Conservation (phyloP, 2,113 vertebrate genomes). For the Tinamus guttatus region DNA sequence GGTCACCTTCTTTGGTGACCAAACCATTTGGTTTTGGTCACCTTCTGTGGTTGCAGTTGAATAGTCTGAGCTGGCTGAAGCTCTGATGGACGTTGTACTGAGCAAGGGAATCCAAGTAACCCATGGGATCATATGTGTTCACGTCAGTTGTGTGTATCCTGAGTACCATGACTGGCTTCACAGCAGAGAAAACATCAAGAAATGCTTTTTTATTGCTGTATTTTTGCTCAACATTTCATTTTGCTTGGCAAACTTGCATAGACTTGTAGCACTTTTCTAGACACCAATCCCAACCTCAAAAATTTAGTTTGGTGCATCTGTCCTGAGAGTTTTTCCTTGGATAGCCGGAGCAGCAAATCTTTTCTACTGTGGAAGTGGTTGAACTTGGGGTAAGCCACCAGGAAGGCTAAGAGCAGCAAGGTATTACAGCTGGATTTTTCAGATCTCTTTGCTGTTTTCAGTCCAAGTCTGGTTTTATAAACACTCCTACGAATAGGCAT, state of each 20-base stretch:
- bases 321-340: not conserved
- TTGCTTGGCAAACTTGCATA: not conserved
- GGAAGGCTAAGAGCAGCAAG: not conserved
- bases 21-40: too few species aligned
- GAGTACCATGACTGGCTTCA: not conserved
- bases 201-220: not conserved
- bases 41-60: not conserved
- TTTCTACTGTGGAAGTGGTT: not conserved
- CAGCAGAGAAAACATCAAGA: not conserved
- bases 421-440: not conserved
- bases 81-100: fast-evolving
- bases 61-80: not conserved
- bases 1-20: too few species aligned
- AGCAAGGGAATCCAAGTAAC: not conserved
- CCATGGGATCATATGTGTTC: fast-evolving
- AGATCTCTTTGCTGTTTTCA: not conserved
- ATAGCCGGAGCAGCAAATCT: not conserved
- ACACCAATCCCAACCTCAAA: too few species aligned
- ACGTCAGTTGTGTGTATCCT: not conserved
- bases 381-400: not conserved
- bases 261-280: not conserved
- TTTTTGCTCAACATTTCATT: not conserved
- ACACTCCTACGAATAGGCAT: not conserved
- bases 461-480: not conserved
- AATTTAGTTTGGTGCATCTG: not conserved